Percentiles rank a stretch among this genome's conserved stretches.
Evolutionary conservation across 2,888 invertebrate genomes (phyloP).

Genomic region (Eurytoma californica): DNA sequence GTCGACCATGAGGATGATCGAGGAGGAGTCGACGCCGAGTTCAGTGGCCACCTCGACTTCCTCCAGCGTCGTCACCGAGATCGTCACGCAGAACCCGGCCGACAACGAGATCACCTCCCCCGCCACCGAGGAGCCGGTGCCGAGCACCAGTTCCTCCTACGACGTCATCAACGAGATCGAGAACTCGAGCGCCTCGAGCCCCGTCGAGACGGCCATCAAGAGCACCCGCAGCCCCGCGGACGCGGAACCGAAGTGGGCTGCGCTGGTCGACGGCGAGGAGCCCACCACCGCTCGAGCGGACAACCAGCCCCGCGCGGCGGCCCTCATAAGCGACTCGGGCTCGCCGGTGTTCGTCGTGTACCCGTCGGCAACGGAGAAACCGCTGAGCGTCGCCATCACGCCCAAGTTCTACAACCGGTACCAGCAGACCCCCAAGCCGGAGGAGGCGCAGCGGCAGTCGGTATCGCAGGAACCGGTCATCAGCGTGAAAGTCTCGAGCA

Average conservation of each 20-base stretch:
- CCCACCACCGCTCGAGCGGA: conserved; percentile 18
- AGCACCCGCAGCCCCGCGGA: background rate
- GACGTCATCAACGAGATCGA: conserved; percentile 48
- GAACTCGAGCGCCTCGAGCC: conserved; percentile 17
- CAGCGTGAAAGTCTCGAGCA: conserved; percentile 57
- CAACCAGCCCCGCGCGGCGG: conserved; percentile 36
- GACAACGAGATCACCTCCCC: conserved; percentile 26
- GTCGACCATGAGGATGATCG: conserved; percentile 50
- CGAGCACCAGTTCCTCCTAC: conserved; percentile 3
- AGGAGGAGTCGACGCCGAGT: conserved; percentile 4
- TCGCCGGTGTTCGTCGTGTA: conserved; percentile 54
- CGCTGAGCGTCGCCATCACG: conserved; percentile 65
- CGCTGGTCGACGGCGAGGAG: background rate
- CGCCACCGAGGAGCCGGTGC: background rate
- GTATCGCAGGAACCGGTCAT: conserved; percentile 65
- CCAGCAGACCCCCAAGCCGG: conserved; percentile 57
- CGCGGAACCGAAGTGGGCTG: background rate
- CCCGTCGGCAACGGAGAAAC: conserved; percentile 47
- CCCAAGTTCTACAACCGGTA: conserved; percentile 63
- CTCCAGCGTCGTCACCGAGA: conserved; percentile 22
- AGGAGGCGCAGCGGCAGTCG: conserved; percentile 59
- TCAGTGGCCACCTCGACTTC: conserved; percentile 14
- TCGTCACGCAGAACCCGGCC: conserved; percentile 9
- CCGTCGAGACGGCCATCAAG: background rate
- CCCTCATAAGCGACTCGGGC: conserved; percentile 40